Conservation (phyloP, 1,140 invertebrate genomes). For the Lucilia cuprina region DNA sequence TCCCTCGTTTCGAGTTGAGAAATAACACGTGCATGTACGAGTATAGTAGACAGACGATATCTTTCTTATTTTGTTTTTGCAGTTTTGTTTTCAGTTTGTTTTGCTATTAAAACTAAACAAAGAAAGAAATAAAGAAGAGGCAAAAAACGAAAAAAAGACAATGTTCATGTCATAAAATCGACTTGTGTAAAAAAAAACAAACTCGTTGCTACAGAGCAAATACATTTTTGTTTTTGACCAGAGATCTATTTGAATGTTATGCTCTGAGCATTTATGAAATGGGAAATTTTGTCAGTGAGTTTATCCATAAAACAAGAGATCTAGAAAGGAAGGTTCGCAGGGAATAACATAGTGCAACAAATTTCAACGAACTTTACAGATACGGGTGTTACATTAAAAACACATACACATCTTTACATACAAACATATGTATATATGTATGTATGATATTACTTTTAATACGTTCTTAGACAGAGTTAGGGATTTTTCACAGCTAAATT, state of each 20-base stretch:
- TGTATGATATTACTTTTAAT: no score
- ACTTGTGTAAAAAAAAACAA: not conserved
- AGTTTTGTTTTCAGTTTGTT: not conserved
- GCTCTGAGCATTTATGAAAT: not conserved
- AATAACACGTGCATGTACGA: constrained; percentile 19
- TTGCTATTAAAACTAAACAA: not conserved
- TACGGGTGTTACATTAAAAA: no score
- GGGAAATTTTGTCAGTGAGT: not conserved
- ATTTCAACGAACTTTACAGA: no score
- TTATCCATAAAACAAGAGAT: not conserved
- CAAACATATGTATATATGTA: no score
- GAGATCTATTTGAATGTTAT: not conserved
- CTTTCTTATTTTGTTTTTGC: not conserved
- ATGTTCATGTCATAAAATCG: not conserved
- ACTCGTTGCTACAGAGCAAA: not conserved
- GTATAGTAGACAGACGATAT: not conserved
- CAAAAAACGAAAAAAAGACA: not conserved
- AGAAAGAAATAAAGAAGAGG: not conserved
- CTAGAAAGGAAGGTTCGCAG: no score
- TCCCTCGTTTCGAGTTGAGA: constrained; percentile 9
- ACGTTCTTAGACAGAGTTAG: no score
- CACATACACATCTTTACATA: no score
- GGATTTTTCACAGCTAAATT: no score
- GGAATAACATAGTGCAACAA: no score
- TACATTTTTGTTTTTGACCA: not conserved